Conservation (phyloP, 2,113 vertebrate species). For the Miniopterus natalensis region DNA sequence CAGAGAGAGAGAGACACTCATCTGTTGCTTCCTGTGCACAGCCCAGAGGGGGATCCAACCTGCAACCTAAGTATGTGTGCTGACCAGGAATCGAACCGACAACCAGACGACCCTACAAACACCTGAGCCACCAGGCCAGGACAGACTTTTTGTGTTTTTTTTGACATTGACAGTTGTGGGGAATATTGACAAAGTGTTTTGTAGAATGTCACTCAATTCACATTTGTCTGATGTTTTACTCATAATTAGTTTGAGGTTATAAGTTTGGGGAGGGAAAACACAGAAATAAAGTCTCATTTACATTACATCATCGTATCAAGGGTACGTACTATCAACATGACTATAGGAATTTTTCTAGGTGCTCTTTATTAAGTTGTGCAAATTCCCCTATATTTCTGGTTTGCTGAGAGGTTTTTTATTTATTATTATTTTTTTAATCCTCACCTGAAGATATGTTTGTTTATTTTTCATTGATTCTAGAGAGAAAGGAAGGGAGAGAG, state of each 20-base stretch:
- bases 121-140: too few relatives aligned
- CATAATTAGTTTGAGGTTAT: not conserved
- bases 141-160: not conserved
- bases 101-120: too few relatives aligned
- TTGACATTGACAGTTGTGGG: not conserved
- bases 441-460: too few relatives aligned
- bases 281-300: not conserved
- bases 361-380: not conserved
- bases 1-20: too few relatives aligned
- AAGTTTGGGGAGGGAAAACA: not conserved
- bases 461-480: too few relatives aligned
- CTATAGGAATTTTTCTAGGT: not conserved
- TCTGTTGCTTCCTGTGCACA: too few relatives aligned
- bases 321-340: not conserved
- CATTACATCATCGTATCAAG: not conserved
- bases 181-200: not conserved
- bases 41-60: too few relatives aligned
- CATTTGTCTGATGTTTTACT: not conserved
- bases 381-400: not conserved
- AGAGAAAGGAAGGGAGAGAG: not conserved
- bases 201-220: not conserved
- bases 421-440: too few relatives aligned
- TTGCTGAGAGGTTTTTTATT: not conserved
- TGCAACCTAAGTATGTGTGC: too few relatives aligned
- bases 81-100: too few relatives aligned